A percentile compares a stretch with the other conserved stretches of the same genome.
Conservation (phyloP, 2,888 invertebrate genomes). For the Latrodectus hesperus region DNA sequence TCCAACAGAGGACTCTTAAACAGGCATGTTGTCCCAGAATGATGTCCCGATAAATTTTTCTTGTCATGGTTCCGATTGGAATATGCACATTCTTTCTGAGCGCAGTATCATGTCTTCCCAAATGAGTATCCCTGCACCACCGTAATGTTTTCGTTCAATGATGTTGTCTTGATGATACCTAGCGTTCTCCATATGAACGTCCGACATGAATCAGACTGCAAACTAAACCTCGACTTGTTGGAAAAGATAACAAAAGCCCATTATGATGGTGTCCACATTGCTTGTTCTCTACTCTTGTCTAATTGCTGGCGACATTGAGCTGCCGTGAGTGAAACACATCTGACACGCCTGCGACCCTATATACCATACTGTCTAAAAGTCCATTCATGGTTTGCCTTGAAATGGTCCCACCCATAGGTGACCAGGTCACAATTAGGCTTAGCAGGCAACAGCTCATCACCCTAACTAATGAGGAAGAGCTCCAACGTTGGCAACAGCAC, state of each 20-base stretch:
- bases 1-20: not conserved
- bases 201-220: not conserved
- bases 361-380: no score
- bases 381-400: no score
- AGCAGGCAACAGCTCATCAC: no score
- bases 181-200: not conserved
- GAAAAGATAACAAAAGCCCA: not conserved
- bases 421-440: no score
- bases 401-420: no score
- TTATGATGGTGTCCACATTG: not conserved
- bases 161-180: not conserved
- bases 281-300: not conserved
- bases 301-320: not conserved
- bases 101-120: not conserved
- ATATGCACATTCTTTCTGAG: not conserved
- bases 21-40: not conserved
- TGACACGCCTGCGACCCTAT: not conserved
- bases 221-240: not conserved
- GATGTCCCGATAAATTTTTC: not conserved
- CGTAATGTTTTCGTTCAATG: not conserved
- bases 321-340: not conserved
- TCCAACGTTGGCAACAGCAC: no score
- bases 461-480: no score
- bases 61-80: not conserved
- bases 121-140: slow-evolving; percentile 7